A percentile compares a stretch with the other conserved stretches of the same genome.
Evolutionary conservation across 2,113 vertebrate species (phyloP).

Genomic region (Tiliqua scincoides): DNA sequence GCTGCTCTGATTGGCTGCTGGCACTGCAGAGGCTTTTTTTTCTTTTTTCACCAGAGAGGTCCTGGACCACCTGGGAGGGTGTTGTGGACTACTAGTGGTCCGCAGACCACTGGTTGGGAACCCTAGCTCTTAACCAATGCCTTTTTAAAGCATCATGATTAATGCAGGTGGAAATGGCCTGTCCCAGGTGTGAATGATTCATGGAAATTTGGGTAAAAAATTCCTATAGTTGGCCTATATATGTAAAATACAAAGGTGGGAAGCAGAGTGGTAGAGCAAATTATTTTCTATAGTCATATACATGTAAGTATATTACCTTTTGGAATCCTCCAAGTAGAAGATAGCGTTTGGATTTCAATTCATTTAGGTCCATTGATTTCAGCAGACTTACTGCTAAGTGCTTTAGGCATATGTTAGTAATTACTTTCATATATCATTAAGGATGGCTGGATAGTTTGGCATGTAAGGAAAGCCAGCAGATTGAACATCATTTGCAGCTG

Average conservation of each 20-base stretch:
- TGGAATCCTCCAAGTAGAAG: not conserved
- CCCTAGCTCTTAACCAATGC: too few relatives aligned
- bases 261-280: not conserved
- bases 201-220: not conserved
- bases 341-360: not conserved
- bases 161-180: not conserved
- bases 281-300: not conserved
- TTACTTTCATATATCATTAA: not conserved
- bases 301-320: not conserved
- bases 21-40: too few relatives aligned
- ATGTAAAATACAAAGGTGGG: not conserved
- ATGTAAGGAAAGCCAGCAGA: not conserved
- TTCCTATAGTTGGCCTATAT: not conserved
- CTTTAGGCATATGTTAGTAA: not conserved
- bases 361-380: not conserved
- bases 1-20: too few relatives aligned
- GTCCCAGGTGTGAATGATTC: not conserved
- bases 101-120: too few relatives aligned
- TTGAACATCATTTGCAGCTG: not conserved
- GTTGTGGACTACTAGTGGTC: too few relatives aligned
- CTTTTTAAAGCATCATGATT: not conserved
- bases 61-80: too few relatives aligned
- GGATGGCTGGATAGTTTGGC: not conserved
- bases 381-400: not conserved
- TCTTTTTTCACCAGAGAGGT: too few relatives aligned